Conservation (phyloP, 2,888 invertebrate genomes). For the Aromia moschata region DNA sequence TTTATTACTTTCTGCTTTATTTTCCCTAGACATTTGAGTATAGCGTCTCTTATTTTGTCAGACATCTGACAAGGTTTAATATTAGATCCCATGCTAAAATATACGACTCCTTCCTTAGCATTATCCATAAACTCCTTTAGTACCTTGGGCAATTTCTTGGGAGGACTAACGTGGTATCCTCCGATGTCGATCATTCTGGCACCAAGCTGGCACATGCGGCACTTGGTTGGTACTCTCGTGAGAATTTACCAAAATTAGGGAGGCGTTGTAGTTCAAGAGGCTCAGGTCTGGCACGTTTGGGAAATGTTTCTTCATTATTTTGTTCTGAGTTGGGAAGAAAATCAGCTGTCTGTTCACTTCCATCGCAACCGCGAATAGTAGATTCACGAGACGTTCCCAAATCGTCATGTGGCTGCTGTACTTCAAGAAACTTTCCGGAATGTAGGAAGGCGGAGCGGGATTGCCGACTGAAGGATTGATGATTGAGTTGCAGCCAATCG, state of each 20-base stretch:
- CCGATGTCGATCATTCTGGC: slow-evolving; percentile 70
- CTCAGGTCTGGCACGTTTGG: slow-evolving; percentile 48
- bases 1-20: slow-evolving; percentile 72
- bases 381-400: slow-evolving; percentile 65
- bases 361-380: slow-evolving; percentile 47
- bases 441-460: slow-evolving; percentile 19
- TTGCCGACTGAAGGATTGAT: slow-evolving; percentile 45
- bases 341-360: slow-evolving; percentile 38
- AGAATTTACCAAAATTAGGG: slow-evolving; percentile 52
- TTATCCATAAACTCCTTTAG: slow-evolving; percentile 65
- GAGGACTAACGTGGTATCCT: slow-evolving; percentile 63
- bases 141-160: slow-evolving; percentile 55
- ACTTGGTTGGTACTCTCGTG: slow-evolving; percentile 66
- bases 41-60: slow-evolving; percentile 62
- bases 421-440: slow-evolving; percentile 47
- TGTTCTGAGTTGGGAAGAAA: slow-evolving; percentile 44
- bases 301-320: slow-evolving; percentile 48
- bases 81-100: slow-evolving; percentile 70
- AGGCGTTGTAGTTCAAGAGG: slow-evolving; percentile 46
- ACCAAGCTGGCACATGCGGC: slow-evolving; percentile 64
- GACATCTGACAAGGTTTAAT: slow-evolving; percentile 67
- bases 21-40: slow-evolving; percentile 67
- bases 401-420: slow-evolving; percentile 64
- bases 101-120: slow-evolving; percentile 53
- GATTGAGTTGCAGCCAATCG: slow-evolving; percentile 61